phyloP scores from a whole-genome alignment of 2,113 vertebrate species.

The Cercopithecus mona region DNA sequence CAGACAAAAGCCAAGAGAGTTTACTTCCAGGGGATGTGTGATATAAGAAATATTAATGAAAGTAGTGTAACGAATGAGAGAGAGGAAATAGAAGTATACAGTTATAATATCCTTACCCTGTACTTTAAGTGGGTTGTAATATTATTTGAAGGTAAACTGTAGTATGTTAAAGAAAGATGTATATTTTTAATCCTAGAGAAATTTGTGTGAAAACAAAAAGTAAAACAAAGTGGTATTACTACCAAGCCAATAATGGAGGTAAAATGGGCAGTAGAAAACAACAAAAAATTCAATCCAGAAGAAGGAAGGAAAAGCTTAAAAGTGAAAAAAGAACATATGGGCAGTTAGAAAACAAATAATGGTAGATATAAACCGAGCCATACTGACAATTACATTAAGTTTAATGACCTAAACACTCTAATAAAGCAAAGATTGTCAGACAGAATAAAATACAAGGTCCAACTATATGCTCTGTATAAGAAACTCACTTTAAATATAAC shows the following conservation, averaged over 20 bases:
- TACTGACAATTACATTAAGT: neutral
- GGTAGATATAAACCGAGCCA: neutral
- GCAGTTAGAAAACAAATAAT: neutral
- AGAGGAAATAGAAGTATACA: neutral
- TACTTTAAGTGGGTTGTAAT: neutral
- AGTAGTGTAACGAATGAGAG: neutral
- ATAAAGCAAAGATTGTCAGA: neutral
- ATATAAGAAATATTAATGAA: neutral
- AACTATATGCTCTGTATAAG: neutral
- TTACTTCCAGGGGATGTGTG: neutral
- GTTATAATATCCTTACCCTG: neutral
- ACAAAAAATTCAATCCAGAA: neutral
- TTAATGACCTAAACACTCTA: neutral
- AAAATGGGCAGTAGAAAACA: neutral
- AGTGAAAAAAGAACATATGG: neutral
- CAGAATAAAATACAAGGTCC: neutral
- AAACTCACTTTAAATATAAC: neutral
- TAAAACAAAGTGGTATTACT: neutral
- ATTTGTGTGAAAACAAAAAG: neutral
- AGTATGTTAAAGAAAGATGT: neutral
- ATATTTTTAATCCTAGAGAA: neutral
- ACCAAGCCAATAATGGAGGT: neutral
- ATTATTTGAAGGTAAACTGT: slow-evolving; percentile 3
- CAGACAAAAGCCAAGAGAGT: neutral
- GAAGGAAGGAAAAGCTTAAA: neutral